These are phyloP conservation scores for Rotaria socialis DNA, from an alignment of 2,888 invertebrate genomes.

Conservation along the genomic window DNA sequence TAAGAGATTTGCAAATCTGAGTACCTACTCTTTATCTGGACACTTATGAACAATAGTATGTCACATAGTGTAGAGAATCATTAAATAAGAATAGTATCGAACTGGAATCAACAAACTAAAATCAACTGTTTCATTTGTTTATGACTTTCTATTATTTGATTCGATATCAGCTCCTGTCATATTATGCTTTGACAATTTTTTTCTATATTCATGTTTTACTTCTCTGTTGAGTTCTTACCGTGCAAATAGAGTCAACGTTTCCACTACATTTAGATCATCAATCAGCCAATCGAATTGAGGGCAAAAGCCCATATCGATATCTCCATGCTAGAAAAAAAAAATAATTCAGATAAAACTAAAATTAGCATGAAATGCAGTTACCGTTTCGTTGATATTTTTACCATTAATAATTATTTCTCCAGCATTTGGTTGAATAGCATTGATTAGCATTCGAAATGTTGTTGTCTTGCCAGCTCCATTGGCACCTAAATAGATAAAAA, in stretches of 20 bases:
- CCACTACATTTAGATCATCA: conserved; percentile 56
- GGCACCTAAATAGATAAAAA: conserved; percentile 56
- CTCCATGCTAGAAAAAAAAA: neutral
- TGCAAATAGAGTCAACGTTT: conserved; percentile 57
- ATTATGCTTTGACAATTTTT: too few relatives aligned
- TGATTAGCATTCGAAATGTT: conserved; percentile 59
- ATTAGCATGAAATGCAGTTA: neutral
- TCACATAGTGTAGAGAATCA: too few relatives aligned
- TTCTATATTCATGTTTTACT: too few relatives aligned
- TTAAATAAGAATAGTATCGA: too few relatives aligned
- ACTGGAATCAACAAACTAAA: too few relatives aligned
- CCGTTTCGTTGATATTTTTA: conserved; percentile 47
- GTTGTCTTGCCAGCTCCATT: conserved; percentile 61
- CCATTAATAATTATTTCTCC: conserved; percentile 54
- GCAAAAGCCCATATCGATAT: conserved; percentile 60
- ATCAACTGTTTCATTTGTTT: too few relatives aligned
- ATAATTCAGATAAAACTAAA: neutral
- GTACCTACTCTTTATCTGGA: too few relatives aligned
- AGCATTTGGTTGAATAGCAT: conserved; percentile 53
- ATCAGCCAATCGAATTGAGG: conserved; percentile 61
- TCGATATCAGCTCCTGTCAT: too few relatives aligned
- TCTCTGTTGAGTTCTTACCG: neutral
- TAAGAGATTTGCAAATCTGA: too few relatives aligned
- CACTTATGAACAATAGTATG: too few relatives aligned
- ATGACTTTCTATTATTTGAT: too few relatives aligned